Conservation (phyloP, 1,140 invertebrate genomes). For the Popillia japonica region DNA sequence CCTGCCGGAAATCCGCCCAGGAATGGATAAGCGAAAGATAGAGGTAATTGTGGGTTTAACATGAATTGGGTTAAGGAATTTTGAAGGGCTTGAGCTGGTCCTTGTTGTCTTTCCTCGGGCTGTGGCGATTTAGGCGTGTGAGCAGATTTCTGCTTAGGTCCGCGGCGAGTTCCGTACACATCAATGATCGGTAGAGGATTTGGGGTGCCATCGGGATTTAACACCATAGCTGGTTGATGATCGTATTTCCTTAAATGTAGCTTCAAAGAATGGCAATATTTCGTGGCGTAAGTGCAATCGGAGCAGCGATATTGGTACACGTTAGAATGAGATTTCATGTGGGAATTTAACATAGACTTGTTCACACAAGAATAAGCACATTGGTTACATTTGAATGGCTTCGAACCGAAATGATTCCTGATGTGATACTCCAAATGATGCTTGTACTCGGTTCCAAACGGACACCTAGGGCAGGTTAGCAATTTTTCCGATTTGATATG, state of each 20-base stretch:
- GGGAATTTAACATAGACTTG: constrained; percentile 99
- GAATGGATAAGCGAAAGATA: constrained; percentile 51
- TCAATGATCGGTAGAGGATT: constrained; percentile 89
- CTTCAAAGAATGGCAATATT: constrained; percentile 98
- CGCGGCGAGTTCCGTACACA: constrained; percentile 86
- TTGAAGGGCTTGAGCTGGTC: constrained; percentile 56
- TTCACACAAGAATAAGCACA: constrained; percentile 96
- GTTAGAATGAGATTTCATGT: constrained; percentile 97
- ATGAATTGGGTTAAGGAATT: constrained; percentile 46
- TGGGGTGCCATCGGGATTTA: constrained; percentile 87
- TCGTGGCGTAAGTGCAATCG: constrained; percentile 96
- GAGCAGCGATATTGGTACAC: constrained; percentile 95
- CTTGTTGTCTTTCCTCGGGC: constrained; percentile 38
- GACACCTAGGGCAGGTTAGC: constrained; percentile 89
- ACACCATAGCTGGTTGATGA: constrained; percentile 85
- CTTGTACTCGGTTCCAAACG: constrained; percentile 98
- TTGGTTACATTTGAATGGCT: constrained; percentile 95
- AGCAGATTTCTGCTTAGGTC: constrained; percentile 72
- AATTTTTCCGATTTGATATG: constrained; percentile 96
- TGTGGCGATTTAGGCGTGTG: constrained; percentile 35
- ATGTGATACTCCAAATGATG: constrained; percentile 98
- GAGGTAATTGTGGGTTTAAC: constrained; percentile 44
- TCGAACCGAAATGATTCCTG: constrained; percentile 93
- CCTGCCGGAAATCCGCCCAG: constrained; percentile 43
- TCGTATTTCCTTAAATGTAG: constrained; percentile 92